Evolutionary conservation across 2,113 vertebrate genomes (phyloP), one percentile per base, ranked within the genome.

Genomic region (Agelaius tricolor): DNA sequence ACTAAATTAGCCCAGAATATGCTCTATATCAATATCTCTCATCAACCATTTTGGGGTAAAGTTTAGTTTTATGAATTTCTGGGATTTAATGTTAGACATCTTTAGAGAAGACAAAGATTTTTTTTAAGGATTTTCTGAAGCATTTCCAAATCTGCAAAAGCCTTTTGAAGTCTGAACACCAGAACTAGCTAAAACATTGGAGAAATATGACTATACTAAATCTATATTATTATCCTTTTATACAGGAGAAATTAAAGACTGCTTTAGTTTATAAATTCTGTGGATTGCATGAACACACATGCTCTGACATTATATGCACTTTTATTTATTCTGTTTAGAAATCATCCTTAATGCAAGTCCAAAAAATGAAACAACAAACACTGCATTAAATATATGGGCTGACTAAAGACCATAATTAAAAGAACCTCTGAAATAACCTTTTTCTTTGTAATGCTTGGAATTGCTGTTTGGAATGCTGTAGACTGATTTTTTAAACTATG

Each of bases 401-500:
- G 80, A 82, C 76, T 54, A 47, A 78, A 61, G 2, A 59, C 1
- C 15, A 58, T 81, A 86, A 86, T 83, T 88, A 22, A 84, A 75
- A 72, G 12, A 73, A 68, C 43, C 11, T 51, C 44, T 65, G 44
- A 78, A 89, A 75, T 20, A 51, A 68, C 17, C 4, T 44, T 94
- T 97, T 94, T 87, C 59, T 88, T 94, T 88, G 41, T 90, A 84
- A 75, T 90, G 66, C 86, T 87, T 94, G 39, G 39, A 82, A 78
- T 67, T 91, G 87, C 49, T 96, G 63, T 59, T 74, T 82, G 84
- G 46, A 97, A 94, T 90, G 76, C 23, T 89, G 58, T 41, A 93
- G 90, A 85, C 37, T 91, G 82, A 84, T 93, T 96, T 96, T 96
- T 94, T 9, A 68, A 94, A 94, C 72, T 44, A 73, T 66, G 49